phyloP scores from a whole-genome alignment of 2,113 vertebrate species.

The Neotoma lepida region DNA sequence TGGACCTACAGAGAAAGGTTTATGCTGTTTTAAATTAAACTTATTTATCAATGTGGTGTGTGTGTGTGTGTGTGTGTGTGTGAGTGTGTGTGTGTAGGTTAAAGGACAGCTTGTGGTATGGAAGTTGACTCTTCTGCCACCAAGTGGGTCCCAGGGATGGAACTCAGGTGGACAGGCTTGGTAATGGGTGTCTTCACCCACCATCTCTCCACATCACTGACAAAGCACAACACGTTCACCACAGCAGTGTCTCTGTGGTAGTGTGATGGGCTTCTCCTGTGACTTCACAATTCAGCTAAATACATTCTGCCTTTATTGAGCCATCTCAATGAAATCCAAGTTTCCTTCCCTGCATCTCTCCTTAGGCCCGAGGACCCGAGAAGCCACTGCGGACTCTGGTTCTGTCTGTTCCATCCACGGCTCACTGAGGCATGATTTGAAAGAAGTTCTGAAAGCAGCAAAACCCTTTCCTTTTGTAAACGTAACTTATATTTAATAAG shows the following conservation, averaged over 20 bases:
- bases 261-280: background rate
- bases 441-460: constrained; percentile 84
- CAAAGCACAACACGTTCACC: background rate
- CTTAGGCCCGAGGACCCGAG: background rate
- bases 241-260: background rate
- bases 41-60: background rate
- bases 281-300: background rate
- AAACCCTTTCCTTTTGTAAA: constrained; percentile 84
- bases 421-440: constrained; percentile 82
- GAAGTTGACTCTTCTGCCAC: background rate
- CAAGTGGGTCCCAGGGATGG: too few species aligned
- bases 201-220: background rate
- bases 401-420: constrained; percentile 53
- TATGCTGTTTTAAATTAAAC: background rate
- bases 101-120: background rate
- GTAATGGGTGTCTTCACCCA: background rate
- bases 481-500: constrained; percentile 87
- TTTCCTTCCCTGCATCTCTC: background rate
- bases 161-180: background rate
- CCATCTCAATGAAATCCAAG: background rate
- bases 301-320: background rate
- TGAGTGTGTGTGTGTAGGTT: too few species aligned
- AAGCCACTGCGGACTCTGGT: background rate
- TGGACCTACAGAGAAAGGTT: background rate
- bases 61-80: background rate